These are phyloP conservation scores for Eurytoma californica DNA, from an alignment of 2,888 invertebrate species.

Conservation along the genomic window DNA sequence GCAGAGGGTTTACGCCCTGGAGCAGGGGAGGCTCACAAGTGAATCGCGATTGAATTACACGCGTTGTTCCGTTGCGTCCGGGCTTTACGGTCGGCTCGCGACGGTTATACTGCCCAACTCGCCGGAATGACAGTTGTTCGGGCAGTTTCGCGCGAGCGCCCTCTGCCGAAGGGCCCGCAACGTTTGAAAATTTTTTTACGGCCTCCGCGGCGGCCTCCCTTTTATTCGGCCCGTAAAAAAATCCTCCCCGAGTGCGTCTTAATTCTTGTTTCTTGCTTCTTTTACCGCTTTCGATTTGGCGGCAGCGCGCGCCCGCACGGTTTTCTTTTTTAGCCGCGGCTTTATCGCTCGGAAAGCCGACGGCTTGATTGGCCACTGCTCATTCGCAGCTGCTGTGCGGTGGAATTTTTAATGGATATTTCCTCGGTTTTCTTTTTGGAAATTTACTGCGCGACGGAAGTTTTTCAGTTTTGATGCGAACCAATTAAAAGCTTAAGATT, in stretches of 20 bases:
- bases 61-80: constrained; percentile 7
- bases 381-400: no score
- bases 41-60: constrained; percentile 26
- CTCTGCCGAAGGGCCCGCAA: no score
- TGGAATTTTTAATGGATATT: no score
- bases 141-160: constrained; percentile 5
- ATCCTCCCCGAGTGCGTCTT: constrained; percentile 29
- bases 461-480: no score
- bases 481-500: no score
- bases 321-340: not conserved
- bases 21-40: constrained; percentile 1
- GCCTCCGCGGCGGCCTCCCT: constrained; percentile 8
- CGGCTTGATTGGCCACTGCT: no score
- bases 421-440: no score
- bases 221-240: constrained; percentile 44
- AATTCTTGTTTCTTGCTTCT: constrained; percentile 14
- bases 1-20: constrained; percentile 17
- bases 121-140: not conserved
- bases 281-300: not conserved
- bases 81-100: not conserved
- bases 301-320: not conserved
- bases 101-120: not conserved
- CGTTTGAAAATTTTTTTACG: constrained; percentile 4
- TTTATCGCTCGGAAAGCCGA: not conserved
- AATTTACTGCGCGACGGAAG: no score